Evolutionary conservation across 2,888 invertebrate genomes (phyloP).

Genomic region (Melieria omissa): DNA sequence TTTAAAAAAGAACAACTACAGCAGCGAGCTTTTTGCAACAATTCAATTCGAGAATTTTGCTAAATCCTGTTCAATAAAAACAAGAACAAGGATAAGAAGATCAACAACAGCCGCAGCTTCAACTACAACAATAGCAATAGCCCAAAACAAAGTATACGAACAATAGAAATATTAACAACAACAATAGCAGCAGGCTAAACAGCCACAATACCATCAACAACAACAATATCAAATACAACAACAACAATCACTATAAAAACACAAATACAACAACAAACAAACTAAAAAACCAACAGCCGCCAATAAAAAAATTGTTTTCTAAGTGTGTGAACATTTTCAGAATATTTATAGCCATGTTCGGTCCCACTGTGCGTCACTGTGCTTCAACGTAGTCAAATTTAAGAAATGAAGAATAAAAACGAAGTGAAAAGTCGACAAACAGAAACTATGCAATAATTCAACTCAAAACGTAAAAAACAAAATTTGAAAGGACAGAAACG

Average conservation of each 20-base stretch:
- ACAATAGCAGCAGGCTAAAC: not conserved
- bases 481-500: conserved; percentile 36
- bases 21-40: too few relatives aligned
- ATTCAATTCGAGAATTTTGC: not conserved
- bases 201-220: conserved; percentile 9
- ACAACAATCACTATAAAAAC: conserved; percentile 15
- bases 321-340: too few relatives aligned
- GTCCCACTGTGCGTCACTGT: too few relatives aligned
- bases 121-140: not conserved
- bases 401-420: not conserved
- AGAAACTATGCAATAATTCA: not conserved
- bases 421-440: not conserved
- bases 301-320: too few relatives aligned
- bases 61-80: conserved; percentile 5
- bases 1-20: too few relatives aligned
- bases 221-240: conserved; percentile 26
- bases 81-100: not conserved
- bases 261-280: conserved; percentile 9
- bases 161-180: conserved; percentile 20
- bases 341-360: too few relatives aligned
- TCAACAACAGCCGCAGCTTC: not conserved
- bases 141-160: not conserved
- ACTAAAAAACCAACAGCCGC: not conserved
- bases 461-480: conserved; percentile 1
- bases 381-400: too few relatives aligned